Percentiles rank a stretch among this genome's conserved stretches.
phyloP scores from a whole-genome alignment of 1,140 invertebrate genomes.

The Drosophila murphyi region DNA sequence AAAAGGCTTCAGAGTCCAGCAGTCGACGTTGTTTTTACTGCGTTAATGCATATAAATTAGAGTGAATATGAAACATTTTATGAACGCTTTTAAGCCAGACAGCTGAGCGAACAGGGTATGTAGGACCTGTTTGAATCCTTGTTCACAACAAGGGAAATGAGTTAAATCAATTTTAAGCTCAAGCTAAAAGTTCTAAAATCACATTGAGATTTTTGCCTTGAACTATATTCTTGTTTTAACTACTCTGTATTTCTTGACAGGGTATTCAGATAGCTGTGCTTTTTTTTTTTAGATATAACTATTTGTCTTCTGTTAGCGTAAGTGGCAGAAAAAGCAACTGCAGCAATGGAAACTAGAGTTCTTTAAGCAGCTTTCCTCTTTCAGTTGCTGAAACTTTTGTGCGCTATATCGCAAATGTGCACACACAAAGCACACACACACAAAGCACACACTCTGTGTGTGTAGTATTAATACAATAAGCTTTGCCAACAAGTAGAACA shows the following conservation, averaged over 20 bases:
- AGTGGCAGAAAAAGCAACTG: conserved; percentile 16
- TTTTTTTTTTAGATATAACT: background rate
- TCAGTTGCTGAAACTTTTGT: conserved; percentile 38
- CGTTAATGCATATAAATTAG: conserved; percentile 46
- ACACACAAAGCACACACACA: conserved; percentile 7
- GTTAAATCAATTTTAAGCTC: background rate
- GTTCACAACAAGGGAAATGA: too few relatives aligned
- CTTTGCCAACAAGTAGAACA: background rate
- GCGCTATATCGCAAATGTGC: conserved; percentile 26
- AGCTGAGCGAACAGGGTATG: background rate
- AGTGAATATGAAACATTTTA: conserved; percentile 29
- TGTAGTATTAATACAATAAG: conserved; percentile 28
- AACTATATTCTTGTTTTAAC: too few relatives aligned
- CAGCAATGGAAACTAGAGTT: conserved; percentile 44
- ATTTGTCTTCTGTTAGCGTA: conserved; percentile 10
- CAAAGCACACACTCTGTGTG: conserved; percentile 9
- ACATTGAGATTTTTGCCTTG: too few relatives aligned
- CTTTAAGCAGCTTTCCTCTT: conserved; percentile 68
- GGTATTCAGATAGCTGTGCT: conserved; percentile 9
- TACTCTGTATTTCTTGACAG: background rate
- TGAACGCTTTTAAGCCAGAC: background rate
- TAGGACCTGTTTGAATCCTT: background rate
- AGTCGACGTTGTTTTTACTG: conserved; percentile 6
- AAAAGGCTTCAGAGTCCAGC: conserved; percentile 27
- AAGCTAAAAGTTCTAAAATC: background rate